These are phyloP conservation scores for Mythimna loreyi DNA, from an alignment of 2,888 invertebrate species.

Conservation along the genomic window DNA sequence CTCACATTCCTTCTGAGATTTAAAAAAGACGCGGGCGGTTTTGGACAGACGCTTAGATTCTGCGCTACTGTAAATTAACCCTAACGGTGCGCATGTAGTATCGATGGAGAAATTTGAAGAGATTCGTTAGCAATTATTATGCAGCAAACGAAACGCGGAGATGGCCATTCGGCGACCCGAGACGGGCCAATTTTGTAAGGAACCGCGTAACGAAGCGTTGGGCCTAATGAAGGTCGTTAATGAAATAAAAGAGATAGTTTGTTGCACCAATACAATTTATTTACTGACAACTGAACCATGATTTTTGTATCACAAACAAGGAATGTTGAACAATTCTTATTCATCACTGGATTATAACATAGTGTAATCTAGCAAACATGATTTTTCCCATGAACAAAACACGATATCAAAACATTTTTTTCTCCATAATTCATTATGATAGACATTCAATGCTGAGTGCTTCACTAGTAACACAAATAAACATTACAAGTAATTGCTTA, in stretches of 20 bases:
- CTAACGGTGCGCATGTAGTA: too few relatives aligned
- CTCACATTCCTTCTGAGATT: too few relatives aligned
- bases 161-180: too few relatives aligned
- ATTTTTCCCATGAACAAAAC: constrained; percentile 52
- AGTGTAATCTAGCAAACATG: constrained; percentile 49
- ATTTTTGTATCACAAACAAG: constrained; percentile 62
- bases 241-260: constrained; percentile 33
- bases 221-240: not conserved
- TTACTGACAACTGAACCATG: constrained; percentile 69
- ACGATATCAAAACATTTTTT: constrained; percentile 49
- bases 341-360: constrained; percentile 41
- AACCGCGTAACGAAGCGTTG: too few relatives aligned
- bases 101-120: too few relatives aligned
- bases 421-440: constrained; percentile 5
- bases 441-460: constrained; percentile 60
- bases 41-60: too few relatives aligned
- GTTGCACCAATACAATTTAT: constrained; percentile 74
- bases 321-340: constrained; percentile 47
- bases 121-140: too few relatives aligned
- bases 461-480: constrained; percentile 40
- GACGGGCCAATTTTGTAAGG: too few relatives aligned
- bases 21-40: too few relatives aligned
- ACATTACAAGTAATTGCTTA: constrained; percentile 49
- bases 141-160: too few relatives aligned
- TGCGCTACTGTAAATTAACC: too few relatives aligned